Evolutionary conservation across 2,888 invertebrate species (phyloP).

Genomic region (Chironomus riparius): DNA sequence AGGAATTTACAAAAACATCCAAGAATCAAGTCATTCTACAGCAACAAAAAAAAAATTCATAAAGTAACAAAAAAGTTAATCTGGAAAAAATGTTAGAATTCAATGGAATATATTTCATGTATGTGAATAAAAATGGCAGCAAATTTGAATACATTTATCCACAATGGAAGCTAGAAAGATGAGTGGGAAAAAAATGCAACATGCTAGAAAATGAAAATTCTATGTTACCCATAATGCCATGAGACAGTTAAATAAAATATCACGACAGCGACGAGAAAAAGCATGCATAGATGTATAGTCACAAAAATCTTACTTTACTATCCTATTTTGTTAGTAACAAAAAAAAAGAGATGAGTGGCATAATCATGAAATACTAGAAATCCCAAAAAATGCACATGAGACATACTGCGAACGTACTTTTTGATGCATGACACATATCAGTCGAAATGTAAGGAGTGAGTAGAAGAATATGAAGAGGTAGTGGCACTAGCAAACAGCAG

Average conservation of each 20-base stretch:
- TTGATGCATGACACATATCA: not conserved
- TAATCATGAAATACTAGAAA: not conserved
- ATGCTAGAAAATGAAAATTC: not conserved
- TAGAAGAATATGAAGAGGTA: not conserved
- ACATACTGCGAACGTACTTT: not conserved
- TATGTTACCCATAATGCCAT: not conserved
- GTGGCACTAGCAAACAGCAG: not conserved
- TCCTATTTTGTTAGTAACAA: not conserved
- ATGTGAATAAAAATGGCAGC: not conserved
- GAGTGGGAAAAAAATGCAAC: not conserved
- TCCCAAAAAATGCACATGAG: not conserved
- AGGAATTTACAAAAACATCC: no score
- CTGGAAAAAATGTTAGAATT: no score
- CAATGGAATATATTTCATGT: no score
- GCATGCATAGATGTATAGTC: not conserved
- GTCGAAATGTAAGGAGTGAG: not conserved
- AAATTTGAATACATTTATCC: not conserved
- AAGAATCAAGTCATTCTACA: no score
- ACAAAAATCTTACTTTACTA: not conserved
- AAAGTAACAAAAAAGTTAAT: no score
- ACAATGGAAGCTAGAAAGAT: not conserved
- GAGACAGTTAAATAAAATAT: conserved; percentile 1
- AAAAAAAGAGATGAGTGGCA: not conserved
- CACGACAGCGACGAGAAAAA: not conserved
- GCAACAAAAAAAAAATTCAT: no score